A percentile compares a stretch with the other conserved stretches of the same genome.
phyloP scores from a whole-genome alignment of 2,888 invertebrate species.

The Blastobasis lacticolella region DNA sequence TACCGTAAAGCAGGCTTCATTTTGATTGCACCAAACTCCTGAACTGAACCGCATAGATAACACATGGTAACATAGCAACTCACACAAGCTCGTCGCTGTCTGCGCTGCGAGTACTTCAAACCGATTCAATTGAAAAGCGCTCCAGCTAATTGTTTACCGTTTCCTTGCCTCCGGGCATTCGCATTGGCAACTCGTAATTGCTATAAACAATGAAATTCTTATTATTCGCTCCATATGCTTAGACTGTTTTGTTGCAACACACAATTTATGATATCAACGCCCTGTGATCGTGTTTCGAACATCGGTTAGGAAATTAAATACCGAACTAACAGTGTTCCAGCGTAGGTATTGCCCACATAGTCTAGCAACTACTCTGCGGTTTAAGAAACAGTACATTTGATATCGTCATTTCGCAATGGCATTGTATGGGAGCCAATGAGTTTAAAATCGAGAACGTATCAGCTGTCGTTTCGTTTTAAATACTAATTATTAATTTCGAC shows the following conservation, averaged over 20 bases:
- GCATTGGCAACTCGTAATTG: constrained; percentile 8
- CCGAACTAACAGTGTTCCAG: constrained; percentile 22
- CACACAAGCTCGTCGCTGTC: no score
- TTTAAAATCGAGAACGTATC: constrained; percentile 29
- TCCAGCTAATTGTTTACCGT: background rate
- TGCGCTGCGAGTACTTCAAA: no score
- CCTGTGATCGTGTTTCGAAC: constrained; percentile 48
- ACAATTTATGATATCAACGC: constrained; percentile 43
- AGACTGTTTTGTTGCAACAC: constrained; percentile 28
- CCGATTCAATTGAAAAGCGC: no score
- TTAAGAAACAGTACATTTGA: constrained; percentile 43
- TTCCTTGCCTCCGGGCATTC: background rate
- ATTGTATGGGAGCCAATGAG: constrained; percentile 25
- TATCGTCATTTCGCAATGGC: constrained; percentile 47
- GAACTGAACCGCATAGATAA: no score
- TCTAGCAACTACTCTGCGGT: constrained; percentile 44
- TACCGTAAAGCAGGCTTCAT: no score
- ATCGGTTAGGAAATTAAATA: constrained; percentile 53
- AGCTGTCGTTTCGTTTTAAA: constrained; percentile 13
- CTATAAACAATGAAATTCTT: constrained; percentile 23
- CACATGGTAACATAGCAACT: no score
- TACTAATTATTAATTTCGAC: background rate
- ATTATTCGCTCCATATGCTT: constrained; percentile 13
- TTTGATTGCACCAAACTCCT: no score
- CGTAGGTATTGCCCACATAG: constrained; percentile 24